Conservation (phyloP, 2,797 vertebrate genomes). For the Rhynchotus rufescens region DNA sequence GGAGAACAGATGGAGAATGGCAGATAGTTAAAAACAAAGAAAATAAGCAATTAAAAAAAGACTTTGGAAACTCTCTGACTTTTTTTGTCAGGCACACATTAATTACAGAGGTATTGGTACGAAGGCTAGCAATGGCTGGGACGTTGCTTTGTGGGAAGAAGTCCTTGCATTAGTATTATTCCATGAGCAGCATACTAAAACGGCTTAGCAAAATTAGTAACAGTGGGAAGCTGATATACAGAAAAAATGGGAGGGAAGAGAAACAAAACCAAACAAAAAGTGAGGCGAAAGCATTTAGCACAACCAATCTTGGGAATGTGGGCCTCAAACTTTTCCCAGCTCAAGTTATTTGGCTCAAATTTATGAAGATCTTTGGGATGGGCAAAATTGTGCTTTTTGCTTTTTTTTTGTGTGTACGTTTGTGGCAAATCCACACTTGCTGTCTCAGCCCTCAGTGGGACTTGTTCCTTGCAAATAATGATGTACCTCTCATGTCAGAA, state of each 20-base stretch:
- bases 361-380: background rate
- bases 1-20: slow-evolving; percentile 72
- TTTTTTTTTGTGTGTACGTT: background rate
- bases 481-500: background rate
- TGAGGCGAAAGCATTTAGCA: background rate
- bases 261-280: background rate
- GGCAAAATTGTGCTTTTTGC: background rate
- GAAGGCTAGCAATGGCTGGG: slow-evolving; percentile 30
- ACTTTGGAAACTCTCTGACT: slow-evolving; percentile 35
- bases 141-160: slow-evolving; percentile 56
- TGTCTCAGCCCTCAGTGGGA: background rate
- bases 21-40: slow-evolving; percentile 53
- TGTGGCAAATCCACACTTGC: background rate
- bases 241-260: background rate
- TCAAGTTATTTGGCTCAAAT: background rate
- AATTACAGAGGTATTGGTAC: slow-evolving; percentile 60
- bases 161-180: slow-evolving; percentile 52
- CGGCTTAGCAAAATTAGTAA: slow-evolving; percentile 45
- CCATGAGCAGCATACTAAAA: slow-evolving; percentile 47
- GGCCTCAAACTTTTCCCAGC: background rate
- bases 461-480: background rate
- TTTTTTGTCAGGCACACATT: background rate
- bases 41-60: slow-evolving; percentile 68
- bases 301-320: background rate
- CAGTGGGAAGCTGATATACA: background rate